Conservation (phyloP, 2,113 vertebrate genomes). For the Coracopsis vasa region DNA sequence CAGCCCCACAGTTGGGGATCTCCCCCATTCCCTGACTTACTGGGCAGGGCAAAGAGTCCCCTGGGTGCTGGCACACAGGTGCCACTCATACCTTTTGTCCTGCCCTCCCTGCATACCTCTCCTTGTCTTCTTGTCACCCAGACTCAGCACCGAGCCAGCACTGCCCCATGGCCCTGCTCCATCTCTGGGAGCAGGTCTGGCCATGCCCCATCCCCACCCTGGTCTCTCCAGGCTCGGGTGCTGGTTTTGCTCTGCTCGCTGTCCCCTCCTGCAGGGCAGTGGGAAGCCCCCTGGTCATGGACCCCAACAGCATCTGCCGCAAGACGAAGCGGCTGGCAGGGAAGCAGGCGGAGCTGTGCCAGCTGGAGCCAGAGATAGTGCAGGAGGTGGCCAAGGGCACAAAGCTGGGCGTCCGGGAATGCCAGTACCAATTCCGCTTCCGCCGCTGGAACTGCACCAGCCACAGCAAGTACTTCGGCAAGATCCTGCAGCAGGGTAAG, state of each 20-base stretch:
- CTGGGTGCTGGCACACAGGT: background rate
- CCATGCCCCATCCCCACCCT: background rate
- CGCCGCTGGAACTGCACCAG: conserved; percentile 97
- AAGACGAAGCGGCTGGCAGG: conserved; percentile 92
- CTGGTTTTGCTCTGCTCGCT: conserved; percentile 43
- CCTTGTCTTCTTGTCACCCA: background rate
- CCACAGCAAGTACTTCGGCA: conserved; percentile 96
- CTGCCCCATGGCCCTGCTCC: rapidly evolving
- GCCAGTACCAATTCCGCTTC: conserved; percentile 96
- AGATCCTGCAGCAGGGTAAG: conserved; percentile 97
- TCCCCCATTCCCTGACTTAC: rapidly evolving
- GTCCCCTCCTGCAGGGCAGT: conserved; percentile 86
- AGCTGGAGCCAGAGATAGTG: conserved; percentile 94
- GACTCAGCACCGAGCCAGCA: background rate
- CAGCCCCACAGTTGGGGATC: rapidly evolving
- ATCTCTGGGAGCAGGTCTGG: background rate
- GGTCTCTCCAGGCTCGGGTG: background rate
- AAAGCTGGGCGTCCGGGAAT: conserved; percentile 90
- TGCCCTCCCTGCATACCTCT: background rate
- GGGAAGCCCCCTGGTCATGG: conserved; percentile 97
- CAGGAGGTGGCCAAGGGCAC: conserved; percentile 93
- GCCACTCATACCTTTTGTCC: background rate
- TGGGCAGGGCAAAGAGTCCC: background rate
- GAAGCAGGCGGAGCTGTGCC: conserved; percentile 93
- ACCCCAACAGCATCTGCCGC: conserved; percentile 97